phyloP scores from a whole-genome alignment of 30 jellyfish, hydroid and myxozoan genomes.

The Morbakka virulenta region DNA sequence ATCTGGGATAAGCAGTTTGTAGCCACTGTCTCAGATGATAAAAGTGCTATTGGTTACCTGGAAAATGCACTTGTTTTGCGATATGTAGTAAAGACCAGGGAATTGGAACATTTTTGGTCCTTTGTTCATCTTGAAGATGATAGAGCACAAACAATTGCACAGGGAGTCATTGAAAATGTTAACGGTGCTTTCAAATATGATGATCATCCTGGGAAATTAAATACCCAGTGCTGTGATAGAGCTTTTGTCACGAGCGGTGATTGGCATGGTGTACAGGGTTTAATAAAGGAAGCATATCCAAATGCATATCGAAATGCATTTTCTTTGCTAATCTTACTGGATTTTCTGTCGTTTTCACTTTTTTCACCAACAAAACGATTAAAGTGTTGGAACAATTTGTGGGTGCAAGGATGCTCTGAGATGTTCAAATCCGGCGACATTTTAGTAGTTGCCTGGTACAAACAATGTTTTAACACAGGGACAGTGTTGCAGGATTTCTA shows the following conservation, averaged over 20 bases:
- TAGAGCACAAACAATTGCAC: constrained; percentile 18
- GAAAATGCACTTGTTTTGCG: constrained; percentile 31
- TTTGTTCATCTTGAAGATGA: constrained; percentile 1
- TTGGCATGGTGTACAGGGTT: constrained; percentile 22
- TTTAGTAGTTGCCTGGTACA: no score
- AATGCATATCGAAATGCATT: constrained; percentile 30
- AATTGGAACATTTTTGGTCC: constrained; percentile 31
- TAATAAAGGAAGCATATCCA: constrained; percentile 19
- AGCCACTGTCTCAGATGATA: constrained; percentile 19
- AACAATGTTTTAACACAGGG: constrained; percentile 1
- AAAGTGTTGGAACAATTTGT: no score
- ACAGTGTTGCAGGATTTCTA: constrained; percentile 9
- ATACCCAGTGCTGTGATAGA: constrained; percentile 52
- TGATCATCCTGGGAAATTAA: not conserved
- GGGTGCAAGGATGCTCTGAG: no score
- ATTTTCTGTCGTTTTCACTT: no score
- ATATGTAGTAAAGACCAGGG: constrained; percentile 5
- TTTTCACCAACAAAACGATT: no score
- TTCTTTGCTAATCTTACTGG: no score
- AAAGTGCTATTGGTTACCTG: constrained; percentile 9
- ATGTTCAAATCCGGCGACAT: constrained; percentile 38
- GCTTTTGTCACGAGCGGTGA: constrained; percentile 41
- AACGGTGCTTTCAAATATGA: constrained; percentile 13
- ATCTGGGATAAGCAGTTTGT: constrained; percentile 13
- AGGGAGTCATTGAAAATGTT: constrained; percentile 1